Percentiles rank a stretch among this genome's conserved stretches.
These are phyloP conservation scores for Dynastes hyllus DNA, from an alignment of 2,888 invertebrate species.

Conservation along the genomic window DNA sequence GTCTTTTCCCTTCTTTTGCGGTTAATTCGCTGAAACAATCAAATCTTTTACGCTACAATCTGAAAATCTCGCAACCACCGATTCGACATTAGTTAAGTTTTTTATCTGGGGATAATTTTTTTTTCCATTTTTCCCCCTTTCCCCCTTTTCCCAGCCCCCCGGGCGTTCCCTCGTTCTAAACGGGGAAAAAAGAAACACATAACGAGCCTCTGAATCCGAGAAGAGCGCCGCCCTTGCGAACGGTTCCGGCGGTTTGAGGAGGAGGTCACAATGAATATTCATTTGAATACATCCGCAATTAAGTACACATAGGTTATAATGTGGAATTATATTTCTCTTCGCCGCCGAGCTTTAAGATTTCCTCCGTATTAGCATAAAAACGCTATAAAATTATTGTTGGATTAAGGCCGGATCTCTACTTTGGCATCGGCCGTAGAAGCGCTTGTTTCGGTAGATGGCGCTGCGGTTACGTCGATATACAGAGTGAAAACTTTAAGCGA, in stretches of 20 bases:
- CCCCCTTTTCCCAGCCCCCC: too few relatives aligned
- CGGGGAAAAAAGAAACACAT: slow-evolving; percentile 2
- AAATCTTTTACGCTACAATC: slow-evolving; percentile 3
- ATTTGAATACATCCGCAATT: slow-evolving; percentile 60
- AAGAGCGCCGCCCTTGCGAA: not conserved
- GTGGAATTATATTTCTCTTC: slow-evolving; percentile 62
- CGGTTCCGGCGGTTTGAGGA: slow-evolving; percentile 7
- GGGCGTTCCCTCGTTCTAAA: not conserved
- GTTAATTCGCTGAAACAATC: not conserved
- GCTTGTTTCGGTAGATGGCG: slow-evolving; percentile 12
- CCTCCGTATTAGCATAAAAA: slow-evolving; percentile 65
- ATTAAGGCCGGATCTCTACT: slow-evolving; percentile 58
- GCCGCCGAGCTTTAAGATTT: slow-evolving; percentile 61
- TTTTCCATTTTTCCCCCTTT: not conserved
- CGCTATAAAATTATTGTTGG: slow-evolving; percentile 67
- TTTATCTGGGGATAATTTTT: slow-evolving; percentile 17
- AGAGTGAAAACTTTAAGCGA: not conserved
- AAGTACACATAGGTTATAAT: slow-evolving; percentile 63
- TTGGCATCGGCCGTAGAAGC: slow-evolving; percentile 34
- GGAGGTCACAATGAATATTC: slow-evolving; percentile 57
- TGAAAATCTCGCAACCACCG: slow-evolving; percentile 1
- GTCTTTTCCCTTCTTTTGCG: not conserved
- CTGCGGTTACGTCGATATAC: not conserved
- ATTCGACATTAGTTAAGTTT: slow-evolving; percentile 16
- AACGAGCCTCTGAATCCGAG: slow-evolving; percentile 28